These are phyloP conservation scores for Myiotriccus ornatus DNA, from an alignment of 2,797 vertebrate species.

Conservation along the genomic window DNA sequence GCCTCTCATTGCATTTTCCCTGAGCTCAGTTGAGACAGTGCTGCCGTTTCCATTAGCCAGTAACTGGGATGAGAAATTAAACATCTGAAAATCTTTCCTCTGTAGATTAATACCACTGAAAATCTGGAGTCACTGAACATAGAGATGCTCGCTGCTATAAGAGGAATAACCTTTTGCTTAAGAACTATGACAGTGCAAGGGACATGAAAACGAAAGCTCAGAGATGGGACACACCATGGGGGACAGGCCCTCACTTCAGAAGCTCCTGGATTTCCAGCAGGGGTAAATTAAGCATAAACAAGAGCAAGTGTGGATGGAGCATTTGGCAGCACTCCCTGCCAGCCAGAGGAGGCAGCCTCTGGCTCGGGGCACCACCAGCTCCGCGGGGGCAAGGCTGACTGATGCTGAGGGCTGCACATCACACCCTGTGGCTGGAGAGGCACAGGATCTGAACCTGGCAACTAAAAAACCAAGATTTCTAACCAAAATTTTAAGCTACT, in stretches of 20 bases:
- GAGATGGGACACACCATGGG: not conserved
- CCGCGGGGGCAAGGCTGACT: fast-evolving
- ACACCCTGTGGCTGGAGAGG: not conserved
- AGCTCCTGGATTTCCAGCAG: not conserved
- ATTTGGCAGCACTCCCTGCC: not conserved
- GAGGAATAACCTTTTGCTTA: not conserved
- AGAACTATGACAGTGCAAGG: not conserved
- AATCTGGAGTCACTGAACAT: not conserved
- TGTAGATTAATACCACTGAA: not conserved
- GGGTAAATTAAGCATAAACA: not conserved
- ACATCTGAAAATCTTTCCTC: not conserved
- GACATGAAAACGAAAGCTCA: not conserved
- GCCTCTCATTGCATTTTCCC: not conserved
- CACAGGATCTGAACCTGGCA: fast-evolving
- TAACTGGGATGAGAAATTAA: not conserved
- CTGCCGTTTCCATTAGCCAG: not conserved
- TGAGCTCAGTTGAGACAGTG: not conserved
- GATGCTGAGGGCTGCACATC: not conserved
- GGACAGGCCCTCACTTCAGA: not conserved
- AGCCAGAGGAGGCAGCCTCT: not conserved
- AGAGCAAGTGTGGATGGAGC: not conserved
- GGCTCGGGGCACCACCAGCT: not conserved
- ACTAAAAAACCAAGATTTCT: not conserved
- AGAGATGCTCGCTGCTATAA: not conserved
- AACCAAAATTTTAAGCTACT: not conserved